Base-by-base conservation (phyloP, 2,888 invertebrate genomes). In the Macrophya alboannulata region DNA sequence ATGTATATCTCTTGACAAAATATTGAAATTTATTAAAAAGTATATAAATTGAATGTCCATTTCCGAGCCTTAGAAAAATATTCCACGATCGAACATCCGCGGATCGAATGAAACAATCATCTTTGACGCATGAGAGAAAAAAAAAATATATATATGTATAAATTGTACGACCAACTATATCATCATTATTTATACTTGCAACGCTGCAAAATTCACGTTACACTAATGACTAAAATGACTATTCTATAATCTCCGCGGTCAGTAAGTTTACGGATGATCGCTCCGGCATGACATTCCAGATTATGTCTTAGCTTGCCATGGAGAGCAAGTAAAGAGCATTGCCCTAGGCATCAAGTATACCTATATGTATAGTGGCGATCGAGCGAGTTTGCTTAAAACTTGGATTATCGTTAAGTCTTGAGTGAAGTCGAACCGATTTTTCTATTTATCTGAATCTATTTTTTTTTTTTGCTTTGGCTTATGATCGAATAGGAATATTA, bases 281-380 rank as follows among this genome's bases (percentile, higher is more conserved):
- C 90, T 88, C 89, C 89, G 86, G 90, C 90, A 90, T 90, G 90
- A 91, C 90, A 90, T 90, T 91, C 90, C 91, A 89, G 90, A 91
- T 91, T 91, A 91, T 87, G 89, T 89, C 81, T 62, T 81, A 43
- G 81, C 81, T 40, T 62, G 59, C 15, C 4, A n/a, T n/a, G n/a
- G n/a, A 81, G 40, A 77, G 37, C 17, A 51, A 31, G n/a, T 37
- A 45, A 81, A 81, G 81, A 81, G 59, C 81, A 81, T 62, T 81
- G 81, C 81, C 81, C 81, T 81, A 81, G 62, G 59, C 81, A 43
- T 37, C 17, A 48, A 40, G 40, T 62, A 31, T 31, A 31, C n/a
- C n/a, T 31, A 31, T 3, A 31, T 31, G 1, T 31, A 3, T 31
- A 9, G 25, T 55, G 77, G 31, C 77, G 77, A 37, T 51, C 48